Percentiles rank a stretch among this genome's conserved stretches.
These are phyloP conservation scores for Astyanax mexicanus DNA, from an alignment of 2,797 vertebrate genomes.

Conservation along the genomic window DNA sequence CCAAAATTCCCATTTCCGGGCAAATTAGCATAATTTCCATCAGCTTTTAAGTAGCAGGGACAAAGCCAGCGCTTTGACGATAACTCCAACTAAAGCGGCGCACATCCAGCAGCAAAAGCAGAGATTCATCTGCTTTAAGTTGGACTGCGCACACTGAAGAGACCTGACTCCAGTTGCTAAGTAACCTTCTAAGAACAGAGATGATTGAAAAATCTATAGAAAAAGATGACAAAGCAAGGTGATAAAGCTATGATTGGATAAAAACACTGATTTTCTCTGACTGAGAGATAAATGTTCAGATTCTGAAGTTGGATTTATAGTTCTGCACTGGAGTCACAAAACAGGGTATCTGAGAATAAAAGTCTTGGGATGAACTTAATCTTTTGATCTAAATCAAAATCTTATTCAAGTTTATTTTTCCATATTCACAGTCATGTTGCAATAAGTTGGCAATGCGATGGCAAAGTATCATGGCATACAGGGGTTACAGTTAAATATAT, in stretches of 20 bases:
- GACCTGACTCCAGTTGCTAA: slow-evolving; percentile 10
- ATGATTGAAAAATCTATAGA: slow-evolving; percentile 15
- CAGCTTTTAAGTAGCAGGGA: slow-evolving; percentile 77
- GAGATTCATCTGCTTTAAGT: slow-evolving; percentile 40
- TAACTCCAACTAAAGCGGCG: slow-evolving; percentile 66
- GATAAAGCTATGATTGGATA: not conserved
- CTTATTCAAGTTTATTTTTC: too few species aligned
- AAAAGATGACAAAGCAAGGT: slow-evolving; percentile 9
- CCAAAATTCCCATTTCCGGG: slow-evolving; percentile 74
- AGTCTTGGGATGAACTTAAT: too few species aligned
- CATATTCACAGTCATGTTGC: too few species aligned
- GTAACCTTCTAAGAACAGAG: slow-evolving; percentile 13
- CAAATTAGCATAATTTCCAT: slow-evolving; percentile 85
- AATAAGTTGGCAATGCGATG: too few species aligned
- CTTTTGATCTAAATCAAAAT: too few species aligned
- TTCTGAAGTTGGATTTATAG: not conserved
- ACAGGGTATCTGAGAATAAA: too few species aligned
- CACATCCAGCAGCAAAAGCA: slow-evolving; percentile 61
- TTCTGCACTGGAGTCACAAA: too few species aligned
- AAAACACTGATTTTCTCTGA: not conserved
- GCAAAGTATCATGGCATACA: too few species aligned
- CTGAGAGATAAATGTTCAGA: not conserved
- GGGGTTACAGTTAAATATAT: too few species aligned
- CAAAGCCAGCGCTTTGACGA: slow-evolving; percentile 76
- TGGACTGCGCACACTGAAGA: not conserved